A percentile compares a stretch with the other conserved stretches of the same genome.
Conservation (phyloP, 2,888 invertebrate genomes). For the Nematopogon swammerdamellus region DNA sequence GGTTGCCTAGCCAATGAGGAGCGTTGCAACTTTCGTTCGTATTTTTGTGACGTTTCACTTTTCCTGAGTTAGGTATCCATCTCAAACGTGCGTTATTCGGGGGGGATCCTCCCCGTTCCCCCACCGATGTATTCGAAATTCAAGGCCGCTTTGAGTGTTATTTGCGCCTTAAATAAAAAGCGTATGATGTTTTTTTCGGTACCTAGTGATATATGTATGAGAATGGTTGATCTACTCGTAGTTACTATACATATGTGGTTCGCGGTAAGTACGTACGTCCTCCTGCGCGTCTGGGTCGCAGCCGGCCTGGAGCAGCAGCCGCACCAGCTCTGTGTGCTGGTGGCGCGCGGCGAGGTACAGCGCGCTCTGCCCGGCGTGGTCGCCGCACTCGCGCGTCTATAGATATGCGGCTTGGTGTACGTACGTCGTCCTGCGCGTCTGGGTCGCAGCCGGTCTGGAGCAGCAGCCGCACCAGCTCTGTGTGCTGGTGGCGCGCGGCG, state of each 20-base stretch:
- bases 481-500: constrained; percentile 72
- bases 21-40: too few relatives aligned
- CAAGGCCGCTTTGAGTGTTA: too few relatives aligned
- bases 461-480: constrained; percentile 66
- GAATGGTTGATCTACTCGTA: too few relatives aligned
- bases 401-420: constrained; percentile 42
- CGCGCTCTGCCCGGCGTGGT: constrained; percentile 69
- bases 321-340: constrained; percentile 70
- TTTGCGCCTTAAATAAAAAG: too few relatives aligned
- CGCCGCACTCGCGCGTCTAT: constrained; percentile 63
- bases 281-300: constrained; percentile 58
- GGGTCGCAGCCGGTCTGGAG: constrained; percentile 46
- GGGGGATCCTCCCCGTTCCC: too few relatives aligned
- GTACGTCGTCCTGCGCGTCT: constrained; percentile 45
- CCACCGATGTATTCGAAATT: too few relatives aligned
- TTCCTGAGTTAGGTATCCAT: too few relatives aligned
- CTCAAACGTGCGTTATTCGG: too few relatives aligned
- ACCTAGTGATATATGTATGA: too few relatives aligned
- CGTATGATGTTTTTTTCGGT: too few relatives aligned
- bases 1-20: too few relatives aligned
- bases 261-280: constrained; percentile 27
- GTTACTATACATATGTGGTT: background rate
- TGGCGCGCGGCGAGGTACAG: constrained; percentile 75
- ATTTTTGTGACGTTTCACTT: too few relatives aligned
- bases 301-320: constrained; percentile 65